Evolutionary conservation across 2,797 vertebrate species (phyloP), one percentile per base, ranked within the genome.

Genomic region (Myotis planiceps): DNA sequence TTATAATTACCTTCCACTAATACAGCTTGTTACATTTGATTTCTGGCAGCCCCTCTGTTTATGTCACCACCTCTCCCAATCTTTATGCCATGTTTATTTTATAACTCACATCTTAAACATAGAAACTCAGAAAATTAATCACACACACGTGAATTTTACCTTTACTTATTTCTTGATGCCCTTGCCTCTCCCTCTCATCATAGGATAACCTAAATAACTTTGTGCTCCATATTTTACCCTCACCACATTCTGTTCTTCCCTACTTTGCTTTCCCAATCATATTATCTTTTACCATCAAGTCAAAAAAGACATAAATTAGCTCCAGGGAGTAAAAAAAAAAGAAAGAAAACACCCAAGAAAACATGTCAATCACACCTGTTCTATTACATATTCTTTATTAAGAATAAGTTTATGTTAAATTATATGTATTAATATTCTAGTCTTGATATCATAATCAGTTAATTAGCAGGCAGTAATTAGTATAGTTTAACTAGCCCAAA

Each of bases 401-500:
- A 87, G 95, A 90, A 96, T 79, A 84, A 95, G 34, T 63, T 95
- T 96, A 85, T 92, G 84, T 97, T 97, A 97, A 97, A 88, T 94
- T 81, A 94, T 92, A 96, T 95, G 66, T 90, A 97, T 95, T 97
- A 80, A 93, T 94, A 96, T 95, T 97, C 94, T 78, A 84, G 92
- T 93, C 55, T 96, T 93, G 82, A 95, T 94, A 94, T 89, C 96
- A 82, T 92, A 97, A 98, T 96, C 79, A 96, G 72, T 82, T 92
- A 96, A 96, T 97, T 96, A 97, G 65, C 78, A 92, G 80, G 80
- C 78, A 92, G 76, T 19, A 95, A 95, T 95, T 95, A 91, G 80
- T 90, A 92, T 71, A 89, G 72, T 87, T 97, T 82, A 94, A 51
- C 37, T 79, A 75, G 37, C 51, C 58, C 55, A 88, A 96, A 96